Conservation (phyloP, 2,888 invertebrate species). For the Therioaphis trifolii region DNA sequence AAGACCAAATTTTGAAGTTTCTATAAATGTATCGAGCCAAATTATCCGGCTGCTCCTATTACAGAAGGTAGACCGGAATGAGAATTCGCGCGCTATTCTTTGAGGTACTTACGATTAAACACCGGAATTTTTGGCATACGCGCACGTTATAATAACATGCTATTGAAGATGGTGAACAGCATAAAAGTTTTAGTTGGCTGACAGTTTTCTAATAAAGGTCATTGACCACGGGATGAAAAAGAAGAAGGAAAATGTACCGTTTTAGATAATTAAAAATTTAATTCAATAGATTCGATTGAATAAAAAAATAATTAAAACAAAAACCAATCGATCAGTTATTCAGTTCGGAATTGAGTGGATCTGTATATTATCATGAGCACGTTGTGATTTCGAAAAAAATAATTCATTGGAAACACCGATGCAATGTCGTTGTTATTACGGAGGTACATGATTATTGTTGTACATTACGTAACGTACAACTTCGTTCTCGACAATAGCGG, state of each 20-base stretch:
- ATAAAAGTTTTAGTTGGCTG: constrained; percentile 21
- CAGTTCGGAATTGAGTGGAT: not conserved
- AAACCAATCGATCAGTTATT: no score
- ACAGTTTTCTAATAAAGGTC: constrained; percentile 50
- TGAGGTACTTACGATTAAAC: not conserved
- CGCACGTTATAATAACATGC: not conserved
- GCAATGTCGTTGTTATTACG: no score
- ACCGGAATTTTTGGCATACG: constrained; percentile 29
- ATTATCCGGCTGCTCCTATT: not conserved
- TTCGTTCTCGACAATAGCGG: no score
- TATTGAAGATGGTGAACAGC: not conserved
- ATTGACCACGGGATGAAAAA: constrained; percentile 17
- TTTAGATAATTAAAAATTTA: constrained; percentile 36
- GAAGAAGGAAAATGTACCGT: constrained; percentile 1
- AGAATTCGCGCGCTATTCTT: not conserved
- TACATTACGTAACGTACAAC: no score
- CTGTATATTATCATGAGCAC: not conserved
- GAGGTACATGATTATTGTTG: not conserved
- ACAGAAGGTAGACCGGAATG: not conserved
- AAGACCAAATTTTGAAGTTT: not conserved
- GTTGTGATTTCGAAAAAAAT: no score
- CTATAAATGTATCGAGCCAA: constrained; percentile 18
- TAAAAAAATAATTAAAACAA: not conserved
- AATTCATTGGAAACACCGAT: no score
- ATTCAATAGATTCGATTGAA: constrained; percentile 32